Percentiles rank a stretch among this genome's conserved stretches.
Conservation (phyloP, 2,797 vertebrate genomes). For the Aulostomus chinensis region DNA sequence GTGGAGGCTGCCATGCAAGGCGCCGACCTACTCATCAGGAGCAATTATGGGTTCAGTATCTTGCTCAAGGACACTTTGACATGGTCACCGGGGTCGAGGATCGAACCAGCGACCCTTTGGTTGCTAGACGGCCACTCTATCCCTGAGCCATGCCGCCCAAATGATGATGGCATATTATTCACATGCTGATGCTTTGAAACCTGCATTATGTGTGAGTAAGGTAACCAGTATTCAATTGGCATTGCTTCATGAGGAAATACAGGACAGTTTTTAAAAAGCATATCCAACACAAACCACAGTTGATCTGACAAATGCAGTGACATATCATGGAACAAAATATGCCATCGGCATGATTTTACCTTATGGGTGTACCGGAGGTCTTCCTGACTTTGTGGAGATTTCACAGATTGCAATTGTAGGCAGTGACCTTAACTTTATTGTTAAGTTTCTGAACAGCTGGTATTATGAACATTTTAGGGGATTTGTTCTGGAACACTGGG, state of each 20-base stretch:
- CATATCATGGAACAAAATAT: constrained; percentile 14
- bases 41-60: too few relatives aligned
- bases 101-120: too few relatives aligned
- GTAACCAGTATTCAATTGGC: constrained; percentile 11
- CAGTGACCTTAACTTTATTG: constrained; percentile 1
- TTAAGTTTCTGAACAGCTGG: neutral
- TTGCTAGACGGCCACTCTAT: too few relatives aligned
- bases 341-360: constrained; percentile 10
- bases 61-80: too few relatives aligned
- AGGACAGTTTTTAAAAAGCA: constrained; percentile 6
- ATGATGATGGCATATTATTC: too few relatives aligned
- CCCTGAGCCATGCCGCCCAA: too few relatives aligned
- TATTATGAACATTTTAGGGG: neutral
- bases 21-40: too few relatives aligned
- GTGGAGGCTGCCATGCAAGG: too few relatives aligned
- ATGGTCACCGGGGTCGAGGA: too few relatives aligned
- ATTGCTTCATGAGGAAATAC: constrained; percentile 1
- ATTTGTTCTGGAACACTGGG: neutral
- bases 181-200: too few relatives aligned
- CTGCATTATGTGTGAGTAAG: constrained; percentile 3
- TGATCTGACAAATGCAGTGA: neutral
- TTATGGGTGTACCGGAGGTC: constrained; percentile 7
- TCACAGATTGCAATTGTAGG: constrained; percentile 8
- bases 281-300: constrained; percentile 13
- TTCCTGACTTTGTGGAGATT: constrained; percentile 17